Percentiles rank a stretch among this genome's conserved stretches.
Evolutionary conservation across 2,888 invertebrate genomes (phyloP).

Genomic region (Gibbula magus): DNA sequence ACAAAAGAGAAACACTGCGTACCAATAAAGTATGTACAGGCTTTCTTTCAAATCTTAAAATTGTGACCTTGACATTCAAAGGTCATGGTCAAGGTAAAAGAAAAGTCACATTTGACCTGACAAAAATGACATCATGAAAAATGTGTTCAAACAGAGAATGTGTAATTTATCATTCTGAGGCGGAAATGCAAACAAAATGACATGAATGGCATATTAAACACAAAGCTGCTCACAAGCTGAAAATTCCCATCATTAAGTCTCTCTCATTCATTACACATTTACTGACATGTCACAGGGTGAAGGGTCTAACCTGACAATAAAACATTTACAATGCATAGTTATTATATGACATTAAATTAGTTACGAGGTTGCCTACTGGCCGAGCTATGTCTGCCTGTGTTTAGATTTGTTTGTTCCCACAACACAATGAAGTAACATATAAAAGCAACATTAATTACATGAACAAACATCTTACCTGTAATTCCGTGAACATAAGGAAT

Average conservation of each 20-base stretch:
- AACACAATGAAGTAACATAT: too few species aligned
- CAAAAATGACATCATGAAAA: too few species aligned
- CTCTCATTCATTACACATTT: background rate
- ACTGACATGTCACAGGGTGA: background rate
- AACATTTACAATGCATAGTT: slow-evolving; percentile 12
- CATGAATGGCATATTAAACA: background rate
- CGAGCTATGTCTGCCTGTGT: too few species aligned
- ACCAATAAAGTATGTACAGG: background rate
- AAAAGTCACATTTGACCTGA: too few species aligned
- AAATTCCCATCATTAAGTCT: background rate
- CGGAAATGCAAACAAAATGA: background rate
- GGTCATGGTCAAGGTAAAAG: background rate
- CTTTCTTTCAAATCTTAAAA: background rate
- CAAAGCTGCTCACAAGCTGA: background rate
- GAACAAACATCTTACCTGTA: too few species aligned
- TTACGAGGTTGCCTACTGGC: too few species aligned
- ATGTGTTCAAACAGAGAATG: too few species aligned
- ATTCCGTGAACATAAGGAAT: too few species aligned
- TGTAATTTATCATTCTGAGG: too few species aligned
- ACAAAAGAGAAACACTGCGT: background rate
- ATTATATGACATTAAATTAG: background rate
- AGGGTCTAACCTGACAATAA: background rate
- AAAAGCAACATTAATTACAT: too few species aligned
- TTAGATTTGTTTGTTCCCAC: too few species aligned
- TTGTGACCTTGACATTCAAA: background rate